Conservation (phyloP, 92 coral and sea anemone species). For the Ricordea florida region DNA sequence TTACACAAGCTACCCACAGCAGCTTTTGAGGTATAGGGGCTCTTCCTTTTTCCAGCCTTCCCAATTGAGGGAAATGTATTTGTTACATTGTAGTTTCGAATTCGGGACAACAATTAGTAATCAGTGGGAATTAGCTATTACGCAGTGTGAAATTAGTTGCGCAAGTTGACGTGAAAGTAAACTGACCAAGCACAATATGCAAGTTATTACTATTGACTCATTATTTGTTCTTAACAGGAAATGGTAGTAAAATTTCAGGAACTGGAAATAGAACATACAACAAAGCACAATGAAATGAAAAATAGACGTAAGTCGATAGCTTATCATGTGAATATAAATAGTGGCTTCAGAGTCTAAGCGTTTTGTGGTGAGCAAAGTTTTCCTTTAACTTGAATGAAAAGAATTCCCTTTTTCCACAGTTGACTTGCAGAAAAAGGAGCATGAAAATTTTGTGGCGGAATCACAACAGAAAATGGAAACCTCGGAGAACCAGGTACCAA, state of each 20-base stretch:
- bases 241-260: constrained; percentile 91
- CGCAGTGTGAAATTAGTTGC: no score
- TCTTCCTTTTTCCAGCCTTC: no score
- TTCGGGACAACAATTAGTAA: no score
- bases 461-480: constrained; percentile 68
- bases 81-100: no score
- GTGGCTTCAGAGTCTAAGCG: not conserved
- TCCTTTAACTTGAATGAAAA: no score
- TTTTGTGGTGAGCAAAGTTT: not conserved
- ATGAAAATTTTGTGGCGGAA: constrained; percentile 51
- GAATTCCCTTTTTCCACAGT: constrained; percentile 53
- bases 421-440: constrained; percentile 68
- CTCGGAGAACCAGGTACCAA: constrained; percentile 71
- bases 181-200: no score
- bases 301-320: constrained; percentile 60
- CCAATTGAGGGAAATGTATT: no score
- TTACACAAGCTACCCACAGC: no score
- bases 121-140: no score
- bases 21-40: no score
- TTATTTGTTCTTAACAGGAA: constrained; percentile 59
- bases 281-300: constrained; percentile 78
- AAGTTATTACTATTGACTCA: not conserved
- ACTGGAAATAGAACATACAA: constrained; percentile 85
- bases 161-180: no score
- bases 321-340: not conserved